Evolutionary conservation across 2,888 invertebrate species (phyloP).

Genomic region (Nomada lathburiana): DNA sequence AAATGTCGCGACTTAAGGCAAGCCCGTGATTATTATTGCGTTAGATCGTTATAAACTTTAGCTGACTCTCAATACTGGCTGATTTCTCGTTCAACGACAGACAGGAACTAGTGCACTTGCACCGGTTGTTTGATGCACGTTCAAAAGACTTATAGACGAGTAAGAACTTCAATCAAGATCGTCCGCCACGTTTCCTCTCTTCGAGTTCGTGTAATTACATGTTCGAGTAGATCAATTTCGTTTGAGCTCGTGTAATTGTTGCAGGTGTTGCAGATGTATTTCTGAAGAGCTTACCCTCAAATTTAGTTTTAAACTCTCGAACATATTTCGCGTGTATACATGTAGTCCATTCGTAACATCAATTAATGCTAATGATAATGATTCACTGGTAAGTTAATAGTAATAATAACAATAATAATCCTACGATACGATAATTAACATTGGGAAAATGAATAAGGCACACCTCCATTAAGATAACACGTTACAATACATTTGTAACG

Average conservation of each 20-base stretch:
- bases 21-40: too few relatives aligned
- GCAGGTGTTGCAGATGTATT: neutral
- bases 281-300: neutral
- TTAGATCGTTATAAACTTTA: slow-evolving; percentile 24
- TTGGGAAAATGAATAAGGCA: too few relatives aligned
- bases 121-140: slow-evolving; percentile 18
- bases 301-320: neutral
- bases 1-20: too few relatives aligned
- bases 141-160: slow-evolving; percentile 10
- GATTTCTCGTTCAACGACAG: slow-evolving; percentile 32
- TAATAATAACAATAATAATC: too few relatives aligned
- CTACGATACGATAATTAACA: too few relatives aligned
- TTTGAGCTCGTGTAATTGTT: neutral
- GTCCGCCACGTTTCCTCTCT: neutral
- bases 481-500: too few relatives aligned
- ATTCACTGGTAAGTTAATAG: too few relatives aligned
- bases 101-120: neutral
- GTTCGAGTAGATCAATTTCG: slow-evolving; percentile 6
- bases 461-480: too few relatives aligned
- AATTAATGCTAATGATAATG: too few relatives aligned
- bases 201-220: slow-evolving; percentile 17
- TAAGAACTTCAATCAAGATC: slow-evolving; percentile 37
- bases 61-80: slow-evolving; percentile 25
- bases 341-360: neutral
- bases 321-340: neutral